Conservation (phyloP, 2,888 invertebrate species). For the Tricholauxania praeusta region DNA sequence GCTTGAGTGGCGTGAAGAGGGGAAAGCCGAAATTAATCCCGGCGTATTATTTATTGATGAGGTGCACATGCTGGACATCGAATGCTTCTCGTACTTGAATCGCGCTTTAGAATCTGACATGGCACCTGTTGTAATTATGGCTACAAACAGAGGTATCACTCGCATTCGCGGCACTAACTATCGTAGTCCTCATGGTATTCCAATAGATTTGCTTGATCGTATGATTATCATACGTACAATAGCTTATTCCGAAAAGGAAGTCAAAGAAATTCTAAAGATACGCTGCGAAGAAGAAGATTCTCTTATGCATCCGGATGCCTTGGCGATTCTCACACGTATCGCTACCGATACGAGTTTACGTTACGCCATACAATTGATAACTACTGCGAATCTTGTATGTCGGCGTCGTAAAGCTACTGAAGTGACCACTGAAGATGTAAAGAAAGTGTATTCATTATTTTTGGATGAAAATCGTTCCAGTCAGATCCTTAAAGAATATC, state of each 20-base stretch:
- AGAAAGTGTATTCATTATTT: conserved; percentile 94
- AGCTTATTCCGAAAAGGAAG: conserved; percentile 88
- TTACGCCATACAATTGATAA: conserved; percentile 98
- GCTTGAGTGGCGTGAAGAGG: conserved; percentile 98
- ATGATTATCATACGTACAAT: conserved; percentile 94
- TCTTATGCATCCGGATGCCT: conserved; percentile 90
- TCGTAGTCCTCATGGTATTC: conserved; percentile 96
- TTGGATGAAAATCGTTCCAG: conserved; percentile 94
- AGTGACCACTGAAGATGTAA: conserved; percentile 90
- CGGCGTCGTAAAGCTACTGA: conserved; percentile 88
- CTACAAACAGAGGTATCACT: conserved; percentile 96
- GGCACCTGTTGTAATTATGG: conserved; percentile 98
- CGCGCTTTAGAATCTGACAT: conserved; percentile 97
- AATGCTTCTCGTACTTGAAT: conserved; percentile 98
- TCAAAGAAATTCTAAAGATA: conserved; percentile 92
- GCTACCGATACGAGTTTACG: conserved; percentile 94
- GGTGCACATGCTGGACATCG: conserved; percentile 98
- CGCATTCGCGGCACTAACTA: conserved; percentile 95
- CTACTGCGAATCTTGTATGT: conserved; percentile 94
- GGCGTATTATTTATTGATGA: conserved; percentile 98
- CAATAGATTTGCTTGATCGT: conserved; percentile 94
- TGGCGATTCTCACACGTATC: conserved; percentile 91
- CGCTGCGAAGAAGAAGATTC: conserved; percentile 99
- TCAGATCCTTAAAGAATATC: conserved; percentile 94
- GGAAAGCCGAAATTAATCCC: conserved; percentile 98